Percentiles rank a stretch among this genome's conserved stretches.
These are phyloP conservation scores for Lepus townsendii DNA, from an alignment of 2,797 vertebrate species.

Conservation along the genomic window DNA sequence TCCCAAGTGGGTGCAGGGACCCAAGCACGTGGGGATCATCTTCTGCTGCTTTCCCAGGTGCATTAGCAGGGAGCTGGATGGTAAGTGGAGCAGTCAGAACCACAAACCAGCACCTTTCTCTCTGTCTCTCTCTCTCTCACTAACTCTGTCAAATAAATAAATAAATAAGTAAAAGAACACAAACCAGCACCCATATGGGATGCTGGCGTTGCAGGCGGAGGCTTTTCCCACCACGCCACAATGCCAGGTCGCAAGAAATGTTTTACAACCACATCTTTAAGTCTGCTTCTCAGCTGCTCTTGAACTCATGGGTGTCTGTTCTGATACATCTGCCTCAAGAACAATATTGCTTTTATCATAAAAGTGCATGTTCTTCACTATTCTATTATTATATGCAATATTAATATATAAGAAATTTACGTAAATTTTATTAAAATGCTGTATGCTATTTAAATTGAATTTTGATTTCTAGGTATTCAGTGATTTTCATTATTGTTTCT, in stretches of 20 bases:
- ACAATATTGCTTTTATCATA: not conserved
- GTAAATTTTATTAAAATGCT: conserved; percentile 22
- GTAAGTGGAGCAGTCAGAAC: too few relatives aligned
- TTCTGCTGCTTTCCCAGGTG: too few relatives aligned
- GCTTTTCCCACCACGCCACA: too few relatives aligned
- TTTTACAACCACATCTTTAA: not conserved
- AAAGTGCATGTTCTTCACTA: not conserved
- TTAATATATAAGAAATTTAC: not conserved
- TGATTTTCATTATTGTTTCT: conserved; percentile 47
- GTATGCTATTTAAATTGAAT: not conserved
- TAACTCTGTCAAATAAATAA: too few relatives aligned
- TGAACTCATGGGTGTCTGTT: not conserved
- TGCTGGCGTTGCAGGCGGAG: too few relatives aligned
- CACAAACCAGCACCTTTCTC: too few relatives aligned
- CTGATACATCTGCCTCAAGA: not conserved
- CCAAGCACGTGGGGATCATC: too few relatives aligned
- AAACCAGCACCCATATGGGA: too few relatives aligned
- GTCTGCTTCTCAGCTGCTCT: not conserved
- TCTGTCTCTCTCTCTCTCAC: too few relatives aligned
- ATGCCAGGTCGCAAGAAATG: not conserved
- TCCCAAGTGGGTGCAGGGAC: too few relatives aligned
- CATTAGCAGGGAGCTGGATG: too few relatives aligned
- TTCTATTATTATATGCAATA: not conserved
- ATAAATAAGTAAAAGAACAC: too few relatives aligned
- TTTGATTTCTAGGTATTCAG: not conserved